phyloP scores from a whole-genome alignment of 2,797 vertebrate genomes.

The Tenualosa thibaudeaui region DNA sequence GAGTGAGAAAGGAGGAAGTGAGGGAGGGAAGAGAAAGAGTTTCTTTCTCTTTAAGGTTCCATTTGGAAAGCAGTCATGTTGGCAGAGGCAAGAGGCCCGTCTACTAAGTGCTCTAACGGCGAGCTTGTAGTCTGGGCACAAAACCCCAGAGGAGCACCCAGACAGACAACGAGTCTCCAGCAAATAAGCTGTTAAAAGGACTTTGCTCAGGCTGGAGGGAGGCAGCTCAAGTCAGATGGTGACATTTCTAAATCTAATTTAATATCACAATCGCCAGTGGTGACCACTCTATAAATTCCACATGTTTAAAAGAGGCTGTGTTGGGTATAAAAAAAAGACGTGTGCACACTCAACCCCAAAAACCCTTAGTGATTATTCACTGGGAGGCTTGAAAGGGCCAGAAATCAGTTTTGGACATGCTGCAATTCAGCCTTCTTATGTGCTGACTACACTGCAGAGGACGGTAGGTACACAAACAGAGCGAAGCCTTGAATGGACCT shows the following conservation, averaged over 20 bases:
- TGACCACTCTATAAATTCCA: neutral
- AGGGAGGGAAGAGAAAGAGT: neutral
- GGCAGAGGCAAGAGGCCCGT: conserved; percentile 51
- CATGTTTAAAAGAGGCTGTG: neutral
- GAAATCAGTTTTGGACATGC: neutral
- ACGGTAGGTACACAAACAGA: neutral
- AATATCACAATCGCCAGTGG: neutral
- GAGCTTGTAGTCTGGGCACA: neutral
- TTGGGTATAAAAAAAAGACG: neutral
- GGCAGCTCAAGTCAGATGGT: neutral
- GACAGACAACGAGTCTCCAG: conserved; percentile 15
- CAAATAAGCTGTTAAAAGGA: neutral
- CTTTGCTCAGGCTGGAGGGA: neutral
- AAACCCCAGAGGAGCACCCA: neutral
- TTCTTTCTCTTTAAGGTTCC: neutral
- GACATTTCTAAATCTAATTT: conserved; percentile 17
- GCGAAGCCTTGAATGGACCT: neutral
- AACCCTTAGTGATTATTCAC: neutral
- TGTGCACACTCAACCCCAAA: neutral
- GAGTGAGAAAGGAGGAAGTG: conserved; percentile 46
- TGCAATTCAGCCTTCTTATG: neutral
- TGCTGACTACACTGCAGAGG: conserved; percentile 6
- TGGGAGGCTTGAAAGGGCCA: neutral
- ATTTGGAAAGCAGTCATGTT: conserved; percentile 53
- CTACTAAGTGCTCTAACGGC: conserved; percentile 50